Conservation (phyloP, 1,140 invertebrate genomes). For the Drosophila melanica region DNA sequence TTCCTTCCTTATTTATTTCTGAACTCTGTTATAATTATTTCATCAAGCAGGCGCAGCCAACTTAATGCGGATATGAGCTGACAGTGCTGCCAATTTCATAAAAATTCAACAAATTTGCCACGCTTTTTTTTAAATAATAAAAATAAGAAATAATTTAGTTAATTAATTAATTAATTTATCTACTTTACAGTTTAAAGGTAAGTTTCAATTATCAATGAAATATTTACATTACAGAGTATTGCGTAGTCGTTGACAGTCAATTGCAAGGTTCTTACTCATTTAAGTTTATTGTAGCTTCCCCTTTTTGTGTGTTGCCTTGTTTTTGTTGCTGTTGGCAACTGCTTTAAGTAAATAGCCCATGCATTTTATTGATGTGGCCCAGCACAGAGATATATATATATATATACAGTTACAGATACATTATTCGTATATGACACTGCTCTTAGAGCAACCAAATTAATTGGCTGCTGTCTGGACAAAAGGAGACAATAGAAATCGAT, state of each 20-base stretch:
- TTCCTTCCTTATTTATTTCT: not conserved
- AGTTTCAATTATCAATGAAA: too few relatives aligned
- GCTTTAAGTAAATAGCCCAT: constrained; percentile 32
- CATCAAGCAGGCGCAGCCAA: not conserved
- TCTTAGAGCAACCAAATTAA: too few relatives aligned
- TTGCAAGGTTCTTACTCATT: constrained; percentile 1
- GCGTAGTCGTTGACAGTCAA: not conserved
- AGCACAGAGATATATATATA: constrained; percentile 2
- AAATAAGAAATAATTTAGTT: too few relatives aligned
- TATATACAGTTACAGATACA: not conserved
- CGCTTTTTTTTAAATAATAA: too few relatives aligned
- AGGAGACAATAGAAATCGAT: not conserved
- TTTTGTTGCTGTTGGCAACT: constrained; percentile 38
- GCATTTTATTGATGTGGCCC: constrained; percentile 37
- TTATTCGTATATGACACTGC: too few relatives aligned
- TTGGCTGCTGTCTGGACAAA: not conserved
- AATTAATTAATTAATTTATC: too few relatives aligned
- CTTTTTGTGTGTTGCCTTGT: constrained; percentile 15
- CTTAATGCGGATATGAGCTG: not conserved
- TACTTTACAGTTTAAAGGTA: too few relatives aligned
- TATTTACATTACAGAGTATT: constrained; percentile 11
- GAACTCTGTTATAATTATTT: not conserved
- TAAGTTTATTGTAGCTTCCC: constrained; percentile 34
- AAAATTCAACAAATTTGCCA: too few relatives aligned
- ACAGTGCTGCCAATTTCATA: constrained; percentile 4